Evolutionary conservation across 2,113 vertebrate genomes (phyloP).

Genomic region (Pseudorasbora parva): DNA sequence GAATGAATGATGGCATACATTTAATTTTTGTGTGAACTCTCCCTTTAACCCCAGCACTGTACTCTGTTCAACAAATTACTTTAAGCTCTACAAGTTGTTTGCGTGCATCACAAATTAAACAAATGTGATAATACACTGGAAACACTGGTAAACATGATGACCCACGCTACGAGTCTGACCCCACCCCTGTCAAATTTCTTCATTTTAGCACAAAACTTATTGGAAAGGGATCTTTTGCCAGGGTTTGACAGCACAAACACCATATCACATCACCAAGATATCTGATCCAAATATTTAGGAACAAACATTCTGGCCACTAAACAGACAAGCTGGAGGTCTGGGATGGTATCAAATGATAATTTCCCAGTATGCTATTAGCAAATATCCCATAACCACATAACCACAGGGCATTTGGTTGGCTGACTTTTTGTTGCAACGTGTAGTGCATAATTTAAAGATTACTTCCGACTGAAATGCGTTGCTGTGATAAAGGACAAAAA

Average conservation of each 20-base stretch:
- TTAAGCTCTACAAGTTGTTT: neutral
- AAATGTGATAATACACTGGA: neutral
- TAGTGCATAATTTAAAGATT: constrained; percentile 26
- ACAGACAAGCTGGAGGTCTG: neutral
- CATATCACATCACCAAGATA: constrained; percentile 35
- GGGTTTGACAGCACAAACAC: constrained; percentile 33
- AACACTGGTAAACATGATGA: constrained; percentile 25
- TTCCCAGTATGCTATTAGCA: constrained; percentile 23
- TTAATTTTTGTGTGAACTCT: neutral
- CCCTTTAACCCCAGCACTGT: neutral
- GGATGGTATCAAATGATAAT: constrained; percentile 21
- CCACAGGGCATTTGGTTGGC: neutral
- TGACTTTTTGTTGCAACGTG: neutral
- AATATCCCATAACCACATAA: constrained; percentile 17
- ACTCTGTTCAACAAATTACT: neutral
- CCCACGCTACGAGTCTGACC: constrained; percentile 11
- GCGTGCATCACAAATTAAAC: neutral
- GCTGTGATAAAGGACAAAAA: constrained; percentile 6
- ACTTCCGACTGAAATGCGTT: constrained; percentile 19
- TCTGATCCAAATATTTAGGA: constrained; percentile 26
- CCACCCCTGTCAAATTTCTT: constrained; percentile 3
- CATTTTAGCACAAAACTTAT: constrained; percentile 26
- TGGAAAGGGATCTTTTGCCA: neutral
- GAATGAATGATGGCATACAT: neutral
- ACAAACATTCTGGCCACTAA: constrained; percentile 20